phyloP scores from a whole-genome alignment of 2,797 vertebrate species.

The Onychomys torridus region DNA sequence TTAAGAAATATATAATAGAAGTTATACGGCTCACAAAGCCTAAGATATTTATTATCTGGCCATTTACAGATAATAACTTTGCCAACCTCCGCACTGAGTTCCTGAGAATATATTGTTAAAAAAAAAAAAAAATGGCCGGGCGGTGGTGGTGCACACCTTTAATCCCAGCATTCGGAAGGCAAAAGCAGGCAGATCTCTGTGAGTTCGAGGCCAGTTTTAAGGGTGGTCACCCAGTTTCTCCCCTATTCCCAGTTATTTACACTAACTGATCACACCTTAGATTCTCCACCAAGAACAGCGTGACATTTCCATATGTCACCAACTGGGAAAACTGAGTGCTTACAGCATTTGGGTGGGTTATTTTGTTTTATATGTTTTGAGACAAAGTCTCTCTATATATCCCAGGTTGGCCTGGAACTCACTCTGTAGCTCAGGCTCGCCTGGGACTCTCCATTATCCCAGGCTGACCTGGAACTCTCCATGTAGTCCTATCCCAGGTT shows the following conservation, averaged over 20 bases:
- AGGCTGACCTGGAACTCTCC: neutral
- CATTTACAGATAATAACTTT: conserved; percentile 36
- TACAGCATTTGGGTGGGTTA: conserved; percentile 9
- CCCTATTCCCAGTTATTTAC: conserved; percentile 41
- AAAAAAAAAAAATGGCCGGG: neutral
- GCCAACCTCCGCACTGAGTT: neutral
- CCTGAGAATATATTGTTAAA: neutral
- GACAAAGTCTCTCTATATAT: neutral
- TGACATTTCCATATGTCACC: neutral
- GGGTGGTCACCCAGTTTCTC: neutral
- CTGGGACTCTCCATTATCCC: neutral
- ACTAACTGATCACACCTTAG: conserved; percentile 1
- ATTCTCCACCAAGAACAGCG: conserved; percentile 55
- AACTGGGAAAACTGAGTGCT: conserved; percentile 23
- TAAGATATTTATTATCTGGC: neutral
- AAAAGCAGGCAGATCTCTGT: too few relatives aligned
- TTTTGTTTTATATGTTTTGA: neutral
- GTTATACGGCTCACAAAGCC: neutral
- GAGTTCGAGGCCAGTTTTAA: neutral
- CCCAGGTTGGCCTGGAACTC: neutral
- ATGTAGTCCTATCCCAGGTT: neutral
- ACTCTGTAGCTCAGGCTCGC: neutral
- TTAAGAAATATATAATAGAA: neutral
- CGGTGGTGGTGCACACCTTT: too few relatives aligned
- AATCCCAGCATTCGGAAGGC: too few relatives aligned